Evolutionary conservation across 2,113 vertebrate species (phyloP), one percentile per base, ranked within the genome.

Genomic region (Tetrax tetrax): DNA sequence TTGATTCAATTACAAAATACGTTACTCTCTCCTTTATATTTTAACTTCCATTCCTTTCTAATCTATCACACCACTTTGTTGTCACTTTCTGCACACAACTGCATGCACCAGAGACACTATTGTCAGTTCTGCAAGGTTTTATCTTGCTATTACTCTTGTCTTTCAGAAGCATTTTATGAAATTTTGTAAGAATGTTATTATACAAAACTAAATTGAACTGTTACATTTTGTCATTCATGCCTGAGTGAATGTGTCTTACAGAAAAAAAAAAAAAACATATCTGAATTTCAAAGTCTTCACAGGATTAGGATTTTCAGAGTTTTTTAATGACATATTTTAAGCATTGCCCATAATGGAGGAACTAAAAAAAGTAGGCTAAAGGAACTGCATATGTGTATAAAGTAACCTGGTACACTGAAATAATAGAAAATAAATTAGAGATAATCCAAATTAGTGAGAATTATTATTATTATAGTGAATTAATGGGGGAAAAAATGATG

Each of bases 141-240:
- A 51, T 66, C 69, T 94, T 53, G 22, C 14, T 61, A 41, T 90
- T 75, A 75, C 18, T 82, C 61, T 50, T 51, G 18, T 38, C 47
- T 93, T 91, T 89, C 57, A 56, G 66, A 53, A 78, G 21, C 19
- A 41, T 87, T 93, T 66, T 83, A 57, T 80, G 35, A 87, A 82
- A 71, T 41, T 87, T 56, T 11, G 0, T 85, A 87, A 68, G 38
- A 96, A 93, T 41, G 33, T 20, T 51, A 85, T 83, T 75, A 80
- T 50, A 93, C 15, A 93, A 89, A 95, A 95, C 77, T 77, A 77
- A 94, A 95, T 83, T 47, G 29, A 79, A 92, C 79, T 84, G 17
- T 83, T 79, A 77, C 41, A 74, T 85, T 86, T 83, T 91, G 69
- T 91, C 38, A 56, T 61, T 87, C 41, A 9, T 83, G 50, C 57